Evolutionary conservation across 2,113 vertebrate species (phyloP).

Genomic region (Microcebus tavaratra): DNA sequence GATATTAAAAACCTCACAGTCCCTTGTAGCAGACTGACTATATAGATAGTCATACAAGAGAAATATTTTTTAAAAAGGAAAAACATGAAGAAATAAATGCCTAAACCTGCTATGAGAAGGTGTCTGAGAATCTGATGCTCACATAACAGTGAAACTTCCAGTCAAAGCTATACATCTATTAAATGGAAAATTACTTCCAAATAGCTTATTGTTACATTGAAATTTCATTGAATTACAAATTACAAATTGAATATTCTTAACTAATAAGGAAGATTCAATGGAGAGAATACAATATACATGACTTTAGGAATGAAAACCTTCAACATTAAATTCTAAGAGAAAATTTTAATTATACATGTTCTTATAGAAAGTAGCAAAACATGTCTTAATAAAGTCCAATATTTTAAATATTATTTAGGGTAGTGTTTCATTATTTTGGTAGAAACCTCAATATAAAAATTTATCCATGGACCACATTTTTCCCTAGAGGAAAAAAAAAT

Average conservation of each 20-base stretch:
- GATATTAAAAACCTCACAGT: neutral
- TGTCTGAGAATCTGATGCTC: neutral
- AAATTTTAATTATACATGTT: conserved; percentile 11
- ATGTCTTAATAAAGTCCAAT: conserved; percentile 39
- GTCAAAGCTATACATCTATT: neutral
- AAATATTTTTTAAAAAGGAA: neutral
- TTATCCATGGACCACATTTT: conserved; percentile 46
- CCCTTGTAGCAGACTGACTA: neutral
- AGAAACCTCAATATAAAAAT: conserved; percentile 38
- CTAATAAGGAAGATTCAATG: neutral
- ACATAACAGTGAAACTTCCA: neutral
- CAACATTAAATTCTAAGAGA: conserved; percentile 19
- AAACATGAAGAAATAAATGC: neutral
- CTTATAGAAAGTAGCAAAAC: neutral
- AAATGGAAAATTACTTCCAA: neutral
- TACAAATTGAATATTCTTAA: neutral
- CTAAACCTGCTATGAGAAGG: neutral
- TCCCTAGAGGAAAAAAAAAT: neutral
- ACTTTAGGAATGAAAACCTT: neutral
- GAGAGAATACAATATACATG: neutral
- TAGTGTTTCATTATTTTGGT: conserved; percentile 43
- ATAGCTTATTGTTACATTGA: neutral
- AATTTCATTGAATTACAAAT: neutral
- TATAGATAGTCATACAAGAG: neutral
- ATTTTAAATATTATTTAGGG: conserved; percentile 29